phyloP scores from a whole-genome alignment of 2,113 vertebrate species.

The Chunga burmeisteri region DNA sequence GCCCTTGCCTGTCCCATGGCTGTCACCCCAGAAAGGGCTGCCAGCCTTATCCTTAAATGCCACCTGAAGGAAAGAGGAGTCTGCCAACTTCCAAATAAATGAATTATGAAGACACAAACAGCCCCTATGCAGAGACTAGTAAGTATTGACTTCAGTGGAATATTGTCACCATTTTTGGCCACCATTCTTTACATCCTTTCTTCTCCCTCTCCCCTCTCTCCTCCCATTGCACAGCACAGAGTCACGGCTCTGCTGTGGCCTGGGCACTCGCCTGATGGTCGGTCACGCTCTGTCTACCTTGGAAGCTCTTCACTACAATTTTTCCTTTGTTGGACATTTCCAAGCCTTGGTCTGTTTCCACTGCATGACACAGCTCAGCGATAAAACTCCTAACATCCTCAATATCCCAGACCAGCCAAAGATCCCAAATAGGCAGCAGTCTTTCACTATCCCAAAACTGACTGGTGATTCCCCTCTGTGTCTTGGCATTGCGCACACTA shows the following conservation, averaged over 20 bases:
- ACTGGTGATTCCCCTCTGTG: not conserved
- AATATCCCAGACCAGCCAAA: not conserved
- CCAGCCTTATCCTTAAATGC: not conserved
- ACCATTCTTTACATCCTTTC: not conserved
- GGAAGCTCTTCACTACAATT: not conserved
- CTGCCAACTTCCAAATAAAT: not conserved
- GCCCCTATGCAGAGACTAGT: not conserved
- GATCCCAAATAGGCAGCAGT: not conserved
- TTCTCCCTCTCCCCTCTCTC: not conserved
- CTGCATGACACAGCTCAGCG: not conserved
- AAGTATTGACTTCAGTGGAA: not conserved
- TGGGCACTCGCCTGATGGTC: rapidly evolving
- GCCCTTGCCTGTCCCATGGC: not conserved
- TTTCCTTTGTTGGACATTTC: not conserved
- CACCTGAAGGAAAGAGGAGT: not conserved
- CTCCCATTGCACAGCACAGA: not conserved
- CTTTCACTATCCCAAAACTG: not conserved
- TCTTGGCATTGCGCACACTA: rapidly evolving
- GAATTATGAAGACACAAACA: not conserved
- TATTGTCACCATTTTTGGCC: not conserved
- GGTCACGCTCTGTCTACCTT: not conserved
- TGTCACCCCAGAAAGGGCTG: not conserved
- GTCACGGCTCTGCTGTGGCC: not conserved
- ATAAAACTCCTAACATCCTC: not conserved
- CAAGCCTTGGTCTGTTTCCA: not conserved